These are phyloP conservation scores for Xiphophorus maculatus DNA, from an alignment of 2,113 vertebrate species.

Conservation along the genomic window DNA sequence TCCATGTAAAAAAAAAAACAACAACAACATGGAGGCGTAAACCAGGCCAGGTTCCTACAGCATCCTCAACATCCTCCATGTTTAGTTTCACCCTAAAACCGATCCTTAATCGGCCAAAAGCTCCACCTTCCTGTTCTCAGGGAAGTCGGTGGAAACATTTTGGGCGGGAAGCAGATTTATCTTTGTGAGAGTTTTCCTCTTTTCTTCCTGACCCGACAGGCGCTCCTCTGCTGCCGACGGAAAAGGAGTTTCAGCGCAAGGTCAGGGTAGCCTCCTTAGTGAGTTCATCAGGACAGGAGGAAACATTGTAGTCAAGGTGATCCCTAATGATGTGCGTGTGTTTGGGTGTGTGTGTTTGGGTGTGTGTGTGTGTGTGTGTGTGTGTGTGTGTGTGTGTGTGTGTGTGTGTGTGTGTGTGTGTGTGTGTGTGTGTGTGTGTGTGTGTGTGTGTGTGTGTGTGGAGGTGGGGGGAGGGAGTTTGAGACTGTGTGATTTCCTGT, in stretches of 20 bases:
- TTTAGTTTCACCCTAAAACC: neutral
- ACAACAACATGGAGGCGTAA: neutral
- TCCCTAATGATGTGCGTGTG: conserved; percentile 15
- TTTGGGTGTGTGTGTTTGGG: no score
- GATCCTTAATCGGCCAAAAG: neutral
- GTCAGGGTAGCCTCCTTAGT: conserved; percentile 15
- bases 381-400: no score
- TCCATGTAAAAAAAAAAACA: no score
- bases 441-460: no score
- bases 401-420: no score
- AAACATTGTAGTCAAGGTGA: conserved; percentile 28
- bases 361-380: no score
- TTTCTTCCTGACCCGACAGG: conserved; percentile 26
- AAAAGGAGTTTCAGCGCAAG: conserved; percentile 47
- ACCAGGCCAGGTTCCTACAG: neutral
- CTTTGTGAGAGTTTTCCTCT: conserved; percentile 38
- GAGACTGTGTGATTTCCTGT: conserved; percentile 36
- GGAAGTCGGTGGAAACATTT: neutral
- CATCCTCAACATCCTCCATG: neutral
- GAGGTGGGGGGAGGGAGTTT: conserved; percentile 25
- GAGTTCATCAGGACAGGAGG: conserved; percentile 11
- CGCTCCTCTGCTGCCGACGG: conserved; percentile 41
- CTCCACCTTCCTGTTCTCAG: conserved; percentile 9
- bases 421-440: no score
- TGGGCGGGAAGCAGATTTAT: conserved; percentile 32